phyloP scores from a whole-genome alignment of 2,888 invertebrate species.

The Caenorhabditis sp. region DNA sequence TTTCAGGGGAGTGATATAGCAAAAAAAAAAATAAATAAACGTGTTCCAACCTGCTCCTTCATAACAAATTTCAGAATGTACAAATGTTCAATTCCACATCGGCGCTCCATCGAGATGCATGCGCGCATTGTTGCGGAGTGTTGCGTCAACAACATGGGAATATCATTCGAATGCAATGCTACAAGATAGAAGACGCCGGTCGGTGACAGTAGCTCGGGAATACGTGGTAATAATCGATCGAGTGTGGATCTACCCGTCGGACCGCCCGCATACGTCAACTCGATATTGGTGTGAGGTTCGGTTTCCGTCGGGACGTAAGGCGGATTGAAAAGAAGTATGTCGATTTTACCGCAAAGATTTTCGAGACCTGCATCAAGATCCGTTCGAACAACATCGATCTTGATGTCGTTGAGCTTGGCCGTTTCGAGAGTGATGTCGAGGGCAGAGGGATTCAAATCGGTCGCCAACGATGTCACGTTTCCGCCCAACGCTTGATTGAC shows the following conservation, averaged over 20 bases:
- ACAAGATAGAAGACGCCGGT: slow-evolving; percentile 86
- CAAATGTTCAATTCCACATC: slow-evolving; percentile 86
- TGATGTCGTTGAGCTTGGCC: slow-evolving; percentile 78
- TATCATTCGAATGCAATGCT: slow-evolving; percentile 87
- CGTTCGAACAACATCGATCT: slow-evolving; percentile 72
- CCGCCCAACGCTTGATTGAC: slow-evolving; percentile 74
- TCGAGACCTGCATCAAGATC: slow-evolving; percentile 46
- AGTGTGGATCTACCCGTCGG: slow-evolving; percentile 77
- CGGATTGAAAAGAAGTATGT: slow-evolving; percentile 93
- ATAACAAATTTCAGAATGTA: slow-evolving; percentile 80
- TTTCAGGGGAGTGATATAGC: too few relatives aligned
- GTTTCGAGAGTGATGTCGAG: slow-evolving; percentile 80
- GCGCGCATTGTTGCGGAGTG: slow-evolving; percentile 24
- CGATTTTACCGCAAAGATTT: slow-evolving; percentile 72
- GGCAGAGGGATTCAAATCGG: slow-evolving; percentile 86
- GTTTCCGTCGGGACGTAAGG: slow-evolving; percentile 84
- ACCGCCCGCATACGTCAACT: slow-evolving; percentile 75
- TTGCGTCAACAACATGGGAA: slow-evolving; percentile 71
- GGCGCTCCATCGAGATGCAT: slow-evolving; percentile 77
- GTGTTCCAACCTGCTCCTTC: too few relatives aligned
- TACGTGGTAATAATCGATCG: slow-evolving; percentile 76
- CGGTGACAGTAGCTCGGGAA: slow-evolving; percentile 41
- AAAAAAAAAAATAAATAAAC: too few relatives aligned
- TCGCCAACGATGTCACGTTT: slow-evolving; percentile 66
- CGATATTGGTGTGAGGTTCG: slow-evolving; percentile 46